These are phyloP conservation scores for Scolopax mira DNA, from an alignment of 2,113 vertebrate species.

Conservation along the genomic window DNA sequence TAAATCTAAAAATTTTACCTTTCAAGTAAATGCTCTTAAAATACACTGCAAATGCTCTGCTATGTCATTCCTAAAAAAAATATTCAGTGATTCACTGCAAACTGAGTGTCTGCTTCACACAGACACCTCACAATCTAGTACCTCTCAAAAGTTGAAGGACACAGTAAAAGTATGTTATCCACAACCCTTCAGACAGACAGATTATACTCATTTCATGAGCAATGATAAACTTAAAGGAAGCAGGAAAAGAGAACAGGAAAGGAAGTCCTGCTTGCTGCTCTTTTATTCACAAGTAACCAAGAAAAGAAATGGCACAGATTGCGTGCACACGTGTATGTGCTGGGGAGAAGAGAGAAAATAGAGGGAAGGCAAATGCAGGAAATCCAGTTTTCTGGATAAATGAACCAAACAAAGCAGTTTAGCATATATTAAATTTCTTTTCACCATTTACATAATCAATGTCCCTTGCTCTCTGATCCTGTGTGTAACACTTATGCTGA, in stretches of 20 bases:
- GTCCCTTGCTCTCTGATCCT: neutral
- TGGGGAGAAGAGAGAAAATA: neutral
- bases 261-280: neutral
- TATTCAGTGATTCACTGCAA: neutral
- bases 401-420: neutral
- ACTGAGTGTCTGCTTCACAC: neutral
- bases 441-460: neutral
- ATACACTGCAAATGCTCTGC: neutral
- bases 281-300: neutral
- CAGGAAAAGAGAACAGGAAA: neutral
- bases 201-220: neutral
- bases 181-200: neutral
- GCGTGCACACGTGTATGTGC: fast-evolving
- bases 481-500: neutral
- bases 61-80: neutral
- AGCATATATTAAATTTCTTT: neutral
- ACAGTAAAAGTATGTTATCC: neutral
- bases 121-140: neutral
- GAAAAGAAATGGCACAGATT: neutral
- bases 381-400: neutral
- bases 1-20: neutral
- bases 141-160: neutral
- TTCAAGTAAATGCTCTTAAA: neutral
- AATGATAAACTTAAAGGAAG: neutral
- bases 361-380: neutral